Conservation (phyloP, 2,113 vertebrate species). For the Cariama cristata region DNA sequence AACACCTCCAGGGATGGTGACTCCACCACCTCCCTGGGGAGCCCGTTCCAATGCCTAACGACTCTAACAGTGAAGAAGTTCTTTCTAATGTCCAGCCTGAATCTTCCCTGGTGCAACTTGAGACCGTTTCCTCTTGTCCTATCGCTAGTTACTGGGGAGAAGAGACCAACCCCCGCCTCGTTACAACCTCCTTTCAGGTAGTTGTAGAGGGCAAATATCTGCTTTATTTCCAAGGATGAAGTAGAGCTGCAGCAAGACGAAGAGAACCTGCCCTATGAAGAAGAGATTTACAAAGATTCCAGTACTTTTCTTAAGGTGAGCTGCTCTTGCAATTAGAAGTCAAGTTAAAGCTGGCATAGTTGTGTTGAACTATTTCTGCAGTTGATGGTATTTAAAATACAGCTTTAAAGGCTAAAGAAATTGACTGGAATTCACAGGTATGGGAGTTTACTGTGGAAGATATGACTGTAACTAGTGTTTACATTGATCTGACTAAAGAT, state of each 20-base stretch:
- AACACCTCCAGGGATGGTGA: too few relatives aligned
- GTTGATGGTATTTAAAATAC: background rate
- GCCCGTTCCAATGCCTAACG: too few relatives aligned
- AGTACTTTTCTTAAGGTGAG: constrained; percentile 97
- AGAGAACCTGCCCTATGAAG: constrained; percentile 91
- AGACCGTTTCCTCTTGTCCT: too few relatives aligned
- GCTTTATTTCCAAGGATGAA: constrained; percentile 84
- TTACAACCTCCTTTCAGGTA: too few relatives aligned
- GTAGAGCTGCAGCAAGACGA: constrained; percentile 90
- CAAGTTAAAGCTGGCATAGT: background rate
- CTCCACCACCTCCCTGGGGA: too few relatives aligned
- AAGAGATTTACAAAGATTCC: constrained; percentile 97
- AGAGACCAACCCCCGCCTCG: too few relatives aligned
- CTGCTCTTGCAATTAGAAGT: background rate
- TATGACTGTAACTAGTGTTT: background rate
- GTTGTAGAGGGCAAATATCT: background rate
- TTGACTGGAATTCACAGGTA: background rate
- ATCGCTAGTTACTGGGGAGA: too few relatives aligned
- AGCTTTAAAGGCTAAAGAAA: background rate
- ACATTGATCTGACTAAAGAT: background rate
- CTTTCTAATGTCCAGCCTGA: too few relatives aligned
- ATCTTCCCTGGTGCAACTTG: too few relatives aligned
- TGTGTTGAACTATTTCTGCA: background rate
- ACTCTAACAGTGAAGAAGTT: too few relatives aligned
- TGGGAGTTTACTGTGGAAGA: background rate